phyloP scores from a whole-genome alignment of 2,888 invertebrate genomes.

The Monoplex corrugatus region DNA sequence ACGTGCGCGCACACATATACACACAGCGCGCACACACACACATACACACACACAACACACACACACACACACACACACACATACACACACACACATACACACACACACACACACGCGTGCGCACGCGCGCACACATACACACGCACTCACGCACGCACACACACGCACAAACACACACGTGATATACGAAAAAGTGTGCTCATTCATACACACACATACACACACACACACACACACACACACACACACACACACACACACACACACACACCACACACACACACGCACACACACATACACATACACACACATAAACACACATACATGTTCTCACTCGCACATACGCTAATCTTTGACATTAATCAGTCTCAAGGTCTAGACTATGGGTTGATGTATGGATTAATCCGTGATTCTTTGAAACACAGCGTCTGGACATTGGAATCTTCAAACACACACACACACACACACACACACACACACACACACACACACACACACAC shows the following conservation, averaged over 20 bases:
- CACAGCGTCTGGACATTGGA: no score
- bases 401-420: no score
- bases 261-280: not conserved
- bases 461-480: conserved; percentile 17
- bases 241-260: conserved; percentile 11
- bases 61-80: no score
- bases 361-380: no score
- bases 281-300: not conserved
- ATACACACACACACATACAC: no score
- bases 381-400: no score
- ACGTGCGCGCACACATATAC: no score
- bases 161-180: not conserved
- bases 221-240: conserved; percentile 17
- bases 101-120: conserved; percentile 17
- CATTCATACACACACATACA: conserved; percentile 22
- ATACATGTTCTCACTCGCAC: not conserved
- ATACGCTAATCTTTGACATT: no score
- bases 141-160: not conserved
- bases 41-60: no score
- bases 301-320: conserved; percentile 11
- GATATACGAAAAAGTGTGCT: no score
- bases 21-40: not conserved
- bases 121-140: not conserved
- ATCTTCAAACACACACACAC: conserved; percentile 22
- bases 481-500: conserved; percentile 11